A percentile compares a stretch with the other conserved stretches of the same genome.
Evolutionary conservation across 2,888 invertebrate genomes (phyloP).

Genomic region (Lycia hirtaria): DNA sequence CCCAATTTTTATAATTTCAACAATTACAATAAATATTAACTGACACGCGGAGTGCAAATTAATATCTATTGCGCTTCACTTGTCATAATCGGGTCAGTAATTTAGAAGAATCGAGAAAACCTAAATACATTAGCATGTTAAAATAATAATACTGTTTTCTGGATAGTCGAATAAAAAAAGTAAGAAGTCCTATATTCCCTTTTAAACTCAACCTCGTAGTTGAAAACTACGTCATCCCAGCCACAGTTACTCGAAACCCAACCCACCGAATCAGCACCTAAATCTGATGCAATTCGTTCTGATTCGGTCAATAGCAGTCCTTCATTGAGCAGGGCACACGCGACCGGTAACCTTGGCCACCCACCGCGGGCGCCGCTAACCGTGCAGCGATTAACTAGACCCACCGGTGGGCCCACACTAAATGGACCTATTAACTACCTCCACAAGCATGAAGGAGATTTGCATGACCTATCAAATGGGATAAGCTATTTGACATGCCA

Average conservation of each 20-base stretch:
- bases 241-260: not conserved
- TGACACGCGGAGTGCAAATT: too few species aligned
- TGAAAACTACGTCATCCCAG: not conserved
- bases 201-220: too few species aligned
- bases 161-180: too few species aligned
- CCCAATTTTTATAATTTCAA: too few species aligned
- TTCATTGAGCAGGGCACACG: constrained; percentile 41
- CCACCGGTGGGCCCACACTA: constrained; percentile 20
- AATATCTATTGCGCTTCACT: too few species aligned
- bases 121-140: too few species aligned
- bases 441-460: constrained; percentile 5
- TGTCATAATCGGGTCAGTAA: too few species aligned
- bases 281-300: constrained; percentile 38
- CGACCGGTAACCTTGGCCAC: constrained; percentile 40
- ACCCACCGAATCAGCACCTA: constrained; percentile 17
- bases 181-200: too few species aligned
- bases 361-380: constrained; percentile 25
- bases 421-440: constrained; percentile 5
- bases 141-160: too few species aligned
- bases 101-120: too few species aligned
- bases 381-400: constrained; percentile 27
- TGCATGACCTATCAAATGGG: not conserved
- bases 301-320: constrained; percentile 41
- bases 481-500: not conserved
- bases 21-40: too few species aligned